A percentile compares a stretch with the other conserved stretches of the same genome.
Conservation (phyloP, 2,797 vertebrate genomes). For the Gymnodraco acuticeps region DNA sequence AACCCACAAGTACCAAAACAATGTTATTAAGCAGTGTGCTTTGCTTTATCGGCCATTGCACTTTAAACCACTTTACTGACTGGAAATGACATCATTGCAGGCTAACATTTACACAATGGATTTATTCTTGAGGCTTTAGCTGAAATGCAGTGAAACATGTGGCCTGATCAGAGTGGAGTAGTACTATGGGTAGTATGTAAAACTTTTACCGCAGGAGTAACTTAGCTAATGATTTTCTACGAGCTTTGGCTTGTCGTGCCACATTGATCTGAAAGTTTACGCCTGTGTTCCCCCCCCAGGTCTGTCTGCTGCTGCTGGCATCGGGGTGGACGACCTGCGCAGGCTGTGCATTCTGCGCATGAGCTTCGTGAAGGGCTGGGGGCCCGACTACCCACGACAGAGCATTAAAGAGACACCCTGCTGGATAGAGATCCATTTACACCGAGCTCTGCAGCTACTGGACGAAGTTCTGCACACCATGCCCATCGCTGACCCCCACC, state of each 20-base stretch:
- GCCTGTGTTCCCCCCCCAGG: conserved; percentile 76
- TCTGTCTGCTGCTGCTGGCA: conserved; percentile 94
- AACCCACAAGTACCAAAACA: no score
- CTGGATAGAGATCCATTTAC: conserved; percentile 98
- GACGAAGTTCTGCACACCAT: conserved; percentile 99
- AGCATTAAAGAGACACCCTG: conserved; percentile 98
- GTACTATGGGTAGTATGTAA: background rate
- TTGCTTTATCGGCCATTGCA: background rate
- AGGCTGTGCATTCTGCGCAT: conserved; percentile 95
- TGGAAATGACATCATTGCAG: background rate
- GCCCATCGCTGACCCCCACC: conserved; percentile 96
- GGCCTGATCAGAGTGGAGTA: background rate
- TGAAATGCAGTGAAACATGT: background rate
- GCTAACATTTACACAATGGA: background rate
- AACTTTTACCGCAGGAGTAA: conserved; percentile 23
- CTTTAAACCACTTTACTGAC: background rate
- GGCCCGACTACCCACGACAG: conserved; percentile 95
- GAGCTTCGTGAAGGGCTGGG: conserved; percentile 99
- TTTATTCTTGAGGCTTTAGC: background rate
- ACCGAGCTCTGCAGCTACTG: conserved; percentile 95
- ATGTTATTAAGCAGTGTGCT: background rate
- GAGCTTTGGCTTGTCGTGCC: conserved; percentile 11
- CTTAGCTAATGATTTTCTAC: background rate
- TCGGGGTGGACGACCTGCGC: conserved; percentile 96
- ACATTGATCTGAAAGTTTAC: conserved; percentile 34